Evolutionary conservation across 2,113 vertebrate genomes (phyloP), one percentile per base, ranked within the genome.

Genomic region (Anarrhichthys ocellatus): DNA sequence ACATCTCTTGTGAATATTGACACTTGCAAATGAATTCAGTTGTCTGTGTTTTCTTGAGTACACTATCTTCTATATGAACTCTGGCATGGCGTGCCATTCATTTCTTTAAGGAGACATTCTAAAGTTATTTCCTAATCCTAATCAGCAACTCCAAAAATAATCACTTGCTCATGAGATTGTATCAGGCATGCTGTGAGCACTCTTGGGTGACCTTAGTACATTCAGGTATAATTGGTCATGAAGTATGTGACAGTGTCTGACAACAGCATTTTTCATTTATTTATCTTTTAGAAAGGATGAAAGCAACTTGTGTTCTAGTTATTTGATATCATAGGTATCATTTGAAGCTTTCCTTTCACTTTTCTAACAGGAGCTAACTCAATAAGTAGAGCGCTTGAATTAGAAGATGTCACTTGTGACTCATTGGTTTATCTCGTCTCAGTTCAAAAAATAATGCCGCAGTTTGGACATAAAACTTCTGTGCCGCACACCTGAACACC

Each of bases 401-500:
- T 56, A 76, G 40, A 48, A 24, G 18, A 29, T 36, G 42, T 82
- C 75, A 70, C 48, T 6, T 20, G 65, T 56, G 73, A 56, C 62
- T 72, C 61, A 42, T 50, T 8, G 8, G 22, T 62, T 73, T 20
- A 38, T 44, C 36, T 72, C 32, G 32, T 36, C 22, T 86, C 59
- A 44, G 40, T 59, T 70, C 24, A 80, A 66, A n/a, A 52, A 24
- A 36, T 34, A 15, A 73, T n/a, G 48, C 36, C 18, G 48, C 42
- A 27, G 29, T 46, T 40, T 36, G n/a, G 17, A 32, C 17, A 66
- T 80, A 17, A 66, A 61, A 32, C 81, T 75, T 69, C 76, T 40
- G 15, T 14, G 11, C 69, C 20, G 32, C 56, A 82, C 62, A 76
- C 75, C 71, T 69, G 67, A 79, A 18, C 63, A 3, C 58, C 70